These are phyloP conservation scores for Papilio glaucus DNA, from an alignment of 1,140 invertebrate species.

Conservation along the genomic window DNA sequence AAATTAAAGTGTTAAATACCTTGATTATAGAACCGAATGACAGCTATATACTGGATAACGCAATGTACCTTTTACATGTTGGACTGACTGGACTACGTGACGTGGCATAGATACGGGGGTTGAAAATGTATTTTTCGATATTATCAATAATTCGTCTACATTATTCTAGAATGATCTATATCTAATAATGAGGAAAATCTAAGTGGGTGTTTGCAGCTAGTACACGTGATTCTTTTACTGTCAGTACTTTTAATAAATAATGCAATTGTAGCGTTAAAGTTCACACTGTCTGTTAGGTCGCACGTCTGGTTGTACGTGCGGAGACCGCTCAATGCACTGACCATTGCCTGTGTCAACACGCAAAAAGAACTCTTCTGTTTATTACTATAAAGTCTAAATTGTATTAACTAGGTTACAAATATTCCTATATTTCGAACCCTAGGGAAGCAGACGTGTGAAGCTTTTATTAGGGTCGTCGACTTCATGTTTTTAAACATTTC, in stretches of 20 bases:
- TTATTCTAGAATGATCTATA: no score
- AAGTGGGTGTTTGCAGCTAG: no score
- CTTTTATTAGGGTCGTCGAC: constrained; percentile 4
- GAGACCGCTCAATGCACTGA: background rate
- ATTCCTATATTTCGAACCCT: background rate
- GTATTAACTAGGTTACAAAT: background rate
- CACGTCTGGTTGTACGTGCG: constrained; percentile 3
- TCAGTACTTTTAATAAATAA: background rate
- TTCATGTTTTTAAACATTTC: no score
- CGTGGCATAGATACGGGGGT: no score
- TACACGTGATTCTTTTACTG: background rate
- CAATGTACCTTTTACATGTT: background rate
- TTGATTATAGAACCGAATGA: background rate
- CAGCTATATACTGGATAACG: background rate
- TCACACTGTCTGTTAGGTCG: background rate
- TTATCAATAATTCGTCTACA: no score
- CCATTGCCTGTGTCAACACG: background rate
- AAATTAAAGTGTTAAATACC: background rate
- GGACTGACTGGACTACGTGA: background rate
- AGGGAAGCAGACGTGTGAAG: background rate
- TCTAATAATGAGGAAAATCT: no score
- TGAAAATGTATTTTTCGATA: no score
- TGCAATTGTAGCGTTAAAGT: background rate
- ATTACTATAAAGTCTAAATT: background rate
- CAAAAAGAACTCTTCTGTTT: background rate